Evolutionary conservation across 2,113 vertebrate species (phyloP).

Genomic region (Indicator maculatus): DNA sequence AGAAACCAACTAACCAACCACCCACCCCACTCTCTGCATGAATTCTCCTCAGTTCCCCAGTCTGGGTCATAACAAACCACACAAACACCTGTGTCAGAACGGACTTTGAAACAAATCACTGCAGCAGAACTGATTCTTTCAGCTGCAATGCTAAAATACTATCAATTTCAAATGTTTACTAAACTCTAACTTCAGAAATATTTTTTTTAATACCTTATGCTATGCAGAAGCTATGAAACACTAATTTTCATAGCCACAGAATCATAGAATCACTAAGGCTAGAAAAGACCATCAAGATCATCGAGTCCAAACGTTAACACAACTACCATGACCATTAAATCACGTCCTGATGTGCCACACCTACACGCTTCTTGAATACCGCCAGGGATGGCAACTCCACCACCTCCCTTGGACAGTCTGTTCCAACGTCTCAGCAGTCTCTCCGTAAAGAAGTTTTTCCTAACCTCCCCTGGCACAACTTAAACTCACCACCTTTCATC

Average conservation of each 20-base stretch:
- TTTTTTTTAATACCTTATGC: not conserved
- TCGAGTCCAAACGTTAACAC: too few relatives aligned
- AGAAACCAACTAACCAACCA: not conserved
- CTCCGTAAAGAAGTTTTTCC: too few relatives aligned
- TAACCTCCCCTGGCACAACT: too few relatives aligned
- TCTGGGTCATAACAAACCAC: not conserved
- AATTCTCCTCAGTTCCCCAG: not conserved
- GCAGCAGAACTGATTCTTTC: not conserved
- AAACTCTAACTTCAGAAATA: not conserved
- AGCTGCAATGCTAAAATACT: not conserved
- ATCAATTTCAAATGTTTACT: not conserved
- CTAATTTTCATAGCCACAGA: not conserved
- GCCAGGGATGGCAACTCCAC: too few relatives aligned
- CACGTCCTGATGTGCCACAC: too few relatives aligned
- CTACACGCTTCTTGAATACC: too few relatives aligned
- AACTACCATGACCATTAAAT: too few relatives aligned
- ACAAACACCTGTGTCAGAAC: accelerated
- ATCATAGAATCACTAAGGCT: too few relatives aligned
- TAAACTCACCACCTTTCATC: too few relatives aligned
- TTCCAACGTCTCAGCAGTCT: too few relatives aligned
- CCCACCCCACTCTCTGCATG: not conserved
- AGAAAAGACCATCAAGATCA: too few relatives aligned
- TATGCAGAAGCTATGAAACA: not conserved
- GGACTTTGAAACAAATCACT: not conserved
- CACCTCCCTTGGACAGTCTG: too few relatives aligned